Conservation (phyloP, 2,888 invertebrate species). For the Drosophila flavopinicola region DNA sequence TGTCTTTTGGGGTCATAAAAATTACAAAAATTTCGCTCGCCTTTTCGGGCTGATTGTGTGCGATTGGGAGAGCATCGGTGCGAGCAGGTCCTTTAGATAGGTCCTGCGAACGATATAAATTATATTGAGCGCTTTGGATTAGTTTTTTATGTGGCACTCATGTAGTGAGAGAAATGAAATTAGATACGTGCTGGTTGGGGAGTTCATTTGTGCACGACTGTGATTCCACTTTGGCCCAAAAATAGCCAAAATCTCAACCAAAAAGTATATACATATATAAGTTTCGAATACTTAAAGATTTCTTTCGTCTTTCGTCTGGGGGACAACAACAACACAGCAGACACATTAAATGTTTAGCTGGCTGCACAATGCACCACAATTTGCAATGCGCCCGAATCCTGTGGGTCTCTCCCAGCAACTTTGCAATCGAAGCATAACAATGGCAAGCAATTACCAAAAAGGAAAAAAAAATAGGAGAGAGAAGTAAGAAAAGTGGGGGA, state of each 20-base stretch:
- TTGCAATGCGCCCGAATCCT: constrained; percentile 51
- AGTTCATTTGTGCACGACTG: constrained; percentile 62
- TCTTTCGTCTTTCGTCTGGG: background rate
- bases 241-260: background rate
- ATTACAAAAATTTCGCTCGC: constrained; percentile 72
- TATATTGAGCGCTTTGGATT: constrained; percentile 77
- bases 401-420: constrained; percentile 34
- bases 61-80: constrained; percentile 49
- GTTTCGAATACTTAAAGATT: constrained; percentile 29
- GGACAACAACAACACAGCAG: background rate
- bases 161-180: constrained; percentile 73
- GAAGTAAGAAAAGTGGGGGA: constrained; percentile 8
- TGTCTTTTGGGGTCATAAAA: constrained; percentile 81
- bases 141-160: constrained; percentile 76
- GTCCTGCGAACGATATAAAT: constrained; percentile 70
- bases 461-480: constrained; percentile 6
- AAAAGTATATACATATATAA: constrained; percentile 1
- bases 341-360: constrained; percentile 47
- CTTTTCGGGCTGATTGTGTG: constrained; percentile 72
- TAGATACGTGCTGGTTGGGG: constrained; percentile 70
- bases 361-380: constrained; percentile 50
- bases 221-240: constrained; percentile 44
- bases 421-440: constrained; percentile 72
- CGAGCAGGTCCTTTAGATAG: constrained; percentile 49
- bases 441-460: constrained; percentile 72